Base-by-base conservation (phyloP, 2,888 invertebrate genomes). In the Caenorhabditis panamensis region DNA sequence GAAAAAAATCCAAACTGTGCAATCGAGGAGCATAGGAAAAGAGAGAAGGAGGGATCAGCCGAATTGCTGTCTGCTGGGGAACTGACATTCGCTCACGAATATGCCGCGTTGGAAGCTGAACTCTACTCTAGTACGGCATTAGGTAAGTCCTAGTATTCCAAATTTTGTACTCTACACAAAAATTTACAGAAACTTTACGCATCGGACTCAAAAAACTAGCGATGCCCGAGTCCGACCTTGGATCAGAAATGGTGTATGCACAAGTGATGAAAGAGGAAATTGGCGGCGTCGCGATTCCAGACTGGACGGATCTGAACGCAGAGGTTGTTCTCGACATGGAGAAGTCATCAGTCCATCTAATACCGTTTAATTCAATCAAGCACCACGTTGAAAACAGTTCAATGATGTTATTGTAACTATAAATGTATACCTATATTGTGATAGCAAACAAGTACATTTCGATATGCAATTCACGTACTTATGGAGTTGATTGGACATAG, bases 331-430 rank as follows among this genome's bases (percentile, higher is more conserved):
- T 88, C 24, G 63, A 67, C 8, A 49, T 88, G 63, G 73, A 83
- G n/a, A 79, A 84, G 28, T 83, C 79, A 36, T 80, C 82, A 20
- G 78, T 82, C 24, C 86, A 86, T 80, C 61, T 89, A 36, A 79
- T 89, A n/a, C 86, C 88, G 13, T 88, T 85, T 63, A 49, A 79
- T 36, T 78, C 85, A 5, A 64, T 88, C 8, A 71, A 75, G 37
- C 79, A 83, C n/a, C 79, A 78, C 20, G 49, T 88, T 9, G 87
- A 87, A 49, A 72, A 80, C 5, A 83, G 80, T 11, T 64, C 53
- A 11, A 41, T 86, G 26, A 36, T 53, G 28, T 64, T 86, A 11
- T 36, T 86, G 68, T 86, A 66, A n/a, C n/a, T n/a, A n/a, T n/a
- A 71, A n/a, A n/a, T n/a, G n/a, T n/a, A n/a, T n/a, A n/a, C n/a